Evolutionary conservation across 2,797 vertebrate species (phyloP), one percentile per base, ranked within the genome.

Genomic region (Sebastes hopkinsi): DNA sequence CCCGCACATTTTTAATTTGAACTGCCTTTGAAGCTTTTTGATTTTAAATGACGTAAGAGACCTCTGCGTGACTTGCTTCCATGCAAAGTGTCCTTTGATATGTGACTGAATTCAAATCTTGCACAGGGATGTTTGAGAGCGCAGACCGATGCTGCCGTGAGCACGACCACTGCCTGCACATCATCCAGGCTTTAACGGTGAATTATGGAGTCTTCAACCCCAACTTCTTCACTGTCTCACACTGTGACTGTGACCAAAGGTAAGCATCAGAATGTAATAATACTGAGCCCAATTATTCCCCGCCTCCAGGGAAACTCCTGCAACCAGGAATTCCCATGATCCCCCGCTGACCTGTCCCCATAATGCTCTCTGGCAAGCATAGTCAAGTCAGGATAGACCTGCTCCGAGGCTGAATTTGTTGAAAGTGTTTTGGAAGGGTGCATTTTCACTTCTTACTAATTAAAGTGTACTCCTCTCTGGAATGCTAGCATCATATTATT

Each of bases 91-190:
- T 7, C 46, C n/a, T 70, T 55, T 60, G 60, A 75, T 27, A 13
- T 58, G 5, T 59, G 46, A 50, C 11, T 80, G 10, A 74, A 30
- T 72, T 14, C 3, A 66, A n/a, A 38, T 77, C 4, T 10, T 36
- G 12, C 25, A 27, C 72, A 96, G 96, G 96, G 22, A 93, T 95
- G 93, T 96, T 96, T 81, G 91, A 93, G 64, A 92, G 89, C 6
- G 94, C 96, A 1, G 97, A 98, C 67, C 79, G 89, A 67, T 99
- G 98, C 90, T 98, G 98, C 82, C 95, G 96, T n/a, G 96, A 98
- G 59, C 97, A 99, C 0, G 97, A 98, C 93, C 95, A 91, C 76
- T 98, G 98, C 50, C 86, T 72, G 25, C 93, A 95, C 10, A 92
- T 90, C 74, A 97, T 98, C 74, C 77, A 86, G 0, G 89, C 96